phyloP scores from a whole-genome alignment of 1,140 invertebrate genomes.

The Drosophila simulans region DNA sequence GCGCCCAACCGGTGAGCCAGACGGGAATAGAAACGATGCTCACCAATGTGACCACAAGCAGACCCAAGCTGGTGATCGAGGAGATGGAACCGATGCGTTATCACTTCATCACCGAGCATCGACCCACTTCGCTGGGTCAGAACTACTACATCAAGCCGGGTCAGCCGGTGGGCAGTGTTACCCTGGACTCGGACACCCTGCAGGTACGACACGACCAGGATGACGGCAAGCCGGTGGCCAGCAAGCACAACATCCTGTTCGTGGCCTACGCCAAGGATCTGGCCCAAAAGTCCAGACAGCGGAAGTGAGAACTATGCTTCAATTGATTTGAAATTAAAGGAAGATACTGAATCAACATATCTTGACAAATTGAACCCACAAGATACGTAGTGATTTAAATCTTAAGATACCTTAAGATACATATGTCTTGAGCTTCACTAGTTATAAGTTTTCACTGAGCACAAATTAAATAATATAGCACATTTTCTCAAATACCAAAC shows the following conservation, averaged over 20 bases:
- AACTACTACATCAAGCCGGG: constrained; percentile 73
- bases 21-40: neutral
- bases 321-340: too few species aligned
- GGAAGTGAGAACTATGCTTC: too few species aligned
- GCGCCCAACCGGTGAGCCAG: neutral
- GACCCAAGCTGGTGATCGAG: constrained; percentile 39
- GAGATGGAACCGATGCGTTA: constrained; percentile 42
- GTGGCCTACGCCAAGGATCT: constrained; percentile 51
- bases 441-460: neutral
- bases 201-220: constrained; percentile 44
- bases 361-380: too few species aligned
- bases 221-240: constrained; percentile 39
- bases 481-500: too few species aligned
- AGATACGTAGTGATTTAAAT: too few species aligned
- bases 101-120: constrained; percentile 62
- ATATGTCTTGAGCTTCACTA: neutral
- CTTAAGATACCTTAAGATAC: too few species aligned
- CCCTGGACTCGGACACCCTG: constrained; percentile 48
- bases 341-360: too few species aligned
- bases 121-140: constrained; percentile 53
- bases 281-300: neutral
- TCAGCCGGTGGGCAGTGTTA: constrained; percentile 54
- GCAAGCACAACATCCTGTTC: constrained; percentile 70
- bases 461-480: neutral
- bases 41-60: neutral